Conservation (phyloP, 2,888 invertebrate genomes). For the Nycteola revayana region DNA sequence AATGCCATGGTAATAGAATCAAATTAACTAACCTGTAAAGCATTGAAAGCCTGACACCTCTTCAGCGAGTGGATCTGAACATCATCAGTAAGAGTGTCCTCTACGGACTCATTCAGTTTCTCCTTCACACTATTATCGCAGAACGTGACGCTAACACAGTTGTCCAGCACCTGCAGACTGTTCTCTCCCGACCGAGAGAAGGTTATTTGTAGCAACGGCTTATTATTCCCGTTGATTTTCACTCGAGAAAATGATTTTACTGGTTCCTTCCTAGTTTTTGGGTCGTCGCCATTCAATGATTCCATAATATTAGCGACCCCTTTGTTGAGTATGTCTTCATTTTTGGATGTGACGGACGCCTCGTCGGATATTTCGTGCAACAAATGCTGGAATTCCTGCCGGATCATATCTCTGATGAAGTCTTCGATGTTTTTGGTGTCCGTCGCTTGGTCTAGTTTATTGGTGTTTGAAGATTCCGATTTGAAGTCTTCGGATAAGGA, state of each 20-base stretch:
- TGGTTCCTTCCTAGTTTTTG: conserved; percentile 40
- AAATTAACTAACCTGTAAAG: conserved; percentile 70
- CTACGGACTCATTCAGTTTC: conserved; percentile 49
- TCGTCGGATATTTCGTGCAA: conserved; percentile 58
- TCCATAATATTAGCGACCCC: conserved; percentile 65
- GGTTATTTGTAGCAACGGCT: conserved; percentile 68
- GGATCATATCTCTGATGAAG: conserved; percentile 65
- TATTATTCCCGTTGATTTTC: conserved; percentile 73
- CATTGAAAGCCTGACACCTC: conserved; percentile 76
- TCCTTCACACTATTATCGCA: conserved; percentile 51
- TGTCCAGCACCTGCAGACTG: conserved; percentile 66
- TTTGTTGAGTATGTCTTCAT: conserved; percentile 57
- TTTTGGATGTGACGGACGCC: conserved; percentile 32
- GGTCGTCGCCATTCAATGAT: conserved; percentile 44
- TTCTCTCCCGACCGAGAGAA: conserved; percentile 66
- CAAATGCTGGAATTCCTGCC: conserved; percentile 64
- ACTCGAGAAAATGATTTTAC: conserved; percentile 63
- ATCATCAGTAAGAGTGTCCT: conserved; percentile 59
- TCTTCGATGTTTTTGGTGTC: conserved; percentile 71
- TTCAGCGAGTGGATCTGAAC: conserved; percentile 60
- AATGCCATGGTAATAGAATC: no score
- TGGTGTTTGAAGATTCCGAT: conserved; percentile 19
- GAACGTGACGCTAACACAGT: conserved; percentile 68
- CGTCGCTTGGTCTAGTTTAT: conserved; percentile 61
- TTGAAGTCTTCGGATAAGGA: conserved; percentile 27